Conservation (phyloP, 1,140 invertebrate species). For the Platorchestia sp. region DNA sequence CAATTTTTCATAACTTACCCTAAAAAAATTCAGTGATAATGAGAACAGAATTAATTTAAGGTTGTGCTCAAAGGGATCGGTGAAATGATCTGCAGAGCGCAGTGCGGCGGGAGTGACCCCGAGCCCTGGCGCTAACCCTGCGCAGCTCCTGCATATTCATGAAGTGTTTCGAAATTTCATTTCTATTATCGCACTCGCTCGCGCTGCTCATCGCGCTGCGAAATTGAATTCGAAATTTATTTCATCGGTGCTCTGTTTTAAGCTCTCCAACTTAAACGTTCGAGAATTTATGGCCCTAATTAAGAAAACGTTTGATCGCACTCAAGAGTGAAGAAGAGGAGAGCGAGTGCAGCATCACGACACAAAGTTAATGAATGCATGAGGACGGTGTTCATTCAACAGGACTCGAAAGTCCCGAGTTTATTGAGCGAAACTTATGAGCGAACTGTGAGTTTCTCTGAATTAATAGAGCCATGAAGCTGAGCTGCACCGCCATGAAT, state of each 20-base stretch:
- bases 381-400: background rate
- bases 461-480: background rate
- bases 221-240: background rate
- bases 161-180: background rate
- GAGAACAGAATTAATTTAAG: background rate
- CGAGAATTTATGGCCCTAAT: background rate
- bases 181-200: background rate
- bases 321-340: background rate
- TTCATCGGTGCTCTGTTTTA: background rate
- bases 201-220: background rate
- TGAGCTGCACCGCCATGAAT: background rate
- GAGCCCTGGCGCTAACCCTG: background rate
- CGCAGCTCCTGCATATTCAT: background rate
- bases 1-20: background rate
- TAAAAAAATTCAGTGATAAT: background rate
- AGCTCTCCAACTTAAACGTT: background rate
- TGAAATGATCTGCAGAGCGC: background rate
- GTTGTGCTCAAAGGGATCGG: background rate
- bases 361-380: background rate
- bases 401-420: background rate
- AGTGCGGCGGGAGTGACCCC: background rate
- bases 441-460: background rate
- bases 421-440: background rate
- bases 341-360: background rate
- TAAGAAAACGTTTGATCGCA: background rate